Percentiles rank a stretch among this genome's conserved stretches.
Conservation (phyloP, 2,888 invertebrate species). For the Carterocephalus palaemon region DNA sequence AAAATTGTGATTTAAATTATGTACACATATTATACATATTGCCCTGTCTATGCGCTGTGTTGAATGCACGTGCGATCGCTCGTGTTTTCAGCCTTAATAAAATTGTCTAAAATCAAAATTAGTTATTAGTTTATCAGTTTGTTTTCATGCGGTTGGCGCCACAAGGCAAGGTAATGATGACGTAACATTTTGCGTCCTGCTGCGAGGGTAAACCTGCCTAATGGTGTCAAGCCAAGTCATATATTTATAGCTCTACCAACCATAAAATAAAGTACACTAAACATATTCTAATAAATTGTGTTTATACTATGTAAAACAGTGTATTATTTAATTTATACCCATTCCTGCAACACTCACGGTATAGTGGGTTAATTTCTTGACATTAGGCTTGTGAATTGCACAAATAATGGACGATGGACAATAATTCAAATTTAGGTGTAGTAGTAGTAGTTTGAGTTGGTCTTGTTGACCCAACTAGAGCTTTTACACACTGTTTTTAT, state of each 20-base stretch:
- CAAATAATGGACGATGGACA: too few species aligned
- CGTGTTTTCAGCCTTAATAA: neutral
- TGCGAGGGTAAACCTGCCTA: conserved; percentile 10
- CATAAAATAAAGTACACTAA: conserved; percentile 45
- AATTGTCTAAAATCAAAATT: conserved; percentile 7
- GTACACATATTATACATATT: conserved; percentile 40
- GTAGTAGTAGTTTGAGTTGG: too few species aligned
- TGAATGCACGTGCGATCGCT: neutral
- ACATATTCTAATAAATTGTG: conserved; percentile 49
- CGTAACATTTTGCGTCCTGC: neutral
- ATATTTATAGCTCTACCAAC: conserved; percentile 40
- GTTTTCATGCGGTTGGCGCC: conserved; percentile 4
- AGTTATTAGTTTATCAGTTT: conserved; percentile 11
- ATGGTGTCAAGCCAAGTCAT: conserved; percentile 33
- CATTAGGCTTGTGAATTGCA: too few species aligned
- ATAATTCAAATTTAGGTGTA: too few species aligned
- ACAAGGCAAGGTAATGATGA: conserved; percentile 4
- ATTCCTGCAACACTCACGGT: too few species aligned
- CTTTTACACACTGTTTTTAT: too few species aligned
- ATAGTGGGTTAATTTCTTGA: too few species aligned
- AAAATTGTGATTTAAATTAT: conserved; percentile 56
- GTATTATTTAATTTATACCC: conserved; percentile 31
- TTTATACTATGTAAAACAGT: conserved; percentile 40
- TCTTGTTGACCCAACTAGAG: too few species aligned
- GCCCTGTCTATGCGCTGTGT: conserved; percentile 13